phyloP scores from a whole-genome alignment of 2,113 vertebrate genomes.

The Loxodonta africana region DNA sequence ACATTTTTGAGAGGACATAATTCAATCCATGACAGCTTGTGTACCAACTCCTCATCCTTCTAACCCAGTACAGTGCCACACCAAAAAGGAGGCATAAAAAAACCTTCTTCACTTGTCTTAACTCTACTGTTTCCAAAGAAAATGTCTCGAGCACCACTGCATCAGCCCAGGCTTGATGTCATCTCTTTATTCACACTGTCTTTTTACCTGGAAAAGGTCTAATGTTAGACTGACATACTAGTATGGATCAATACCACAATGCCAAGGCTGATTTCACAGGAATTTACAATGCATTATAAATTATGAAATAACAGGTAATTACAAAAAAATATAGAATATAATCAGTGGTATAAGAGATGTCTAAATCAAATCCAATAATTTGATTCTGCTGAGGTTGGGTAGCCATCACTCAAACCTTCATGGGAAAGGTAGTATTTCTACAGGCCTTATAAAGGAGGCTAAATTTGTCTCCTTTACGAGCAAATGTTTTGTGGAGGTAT shows the following conservation, averaged over 20 bases:
- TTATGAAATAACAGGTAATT: slow-evolving; percentile 17
- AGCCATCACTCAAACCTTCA: neutral
- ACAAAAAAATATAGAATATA: neutral
- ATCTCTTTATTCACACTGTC: neutral
- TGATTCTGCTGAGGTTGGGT: neutral
- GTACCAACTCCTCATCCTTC: neutral
- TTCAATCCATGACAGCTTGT: neutral
- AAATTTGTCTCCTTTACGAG: neutral
- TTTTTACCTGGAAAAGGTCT: neutral
- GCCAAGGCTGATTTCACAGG: neutral
- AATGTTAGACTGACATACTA: neutral
- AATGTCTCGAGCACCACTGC: neutral
- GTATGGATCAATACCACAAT: neutral
- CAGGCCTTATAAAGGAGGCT: neutral
- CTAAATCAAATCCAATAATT: neutral
- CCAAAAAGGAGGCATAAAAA: neutral
- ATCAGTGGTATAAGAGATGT: neutral
- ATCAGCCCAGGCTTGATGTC: neutral
- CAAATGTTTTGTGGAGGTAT: neutral
- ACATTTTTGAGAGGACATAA: too few relatives aligned
- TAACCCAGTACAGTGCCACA: neutral
- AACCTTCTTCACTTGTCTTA: neutral
- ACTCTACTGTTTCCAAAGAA: neutral
- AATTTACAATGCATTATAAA: neutral
- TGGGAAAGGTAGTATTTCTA: neutral